phyloP scores from a whole-genome alignment of 2,888 invertebrate species.

The Colostygia pectinataria region DNA sequence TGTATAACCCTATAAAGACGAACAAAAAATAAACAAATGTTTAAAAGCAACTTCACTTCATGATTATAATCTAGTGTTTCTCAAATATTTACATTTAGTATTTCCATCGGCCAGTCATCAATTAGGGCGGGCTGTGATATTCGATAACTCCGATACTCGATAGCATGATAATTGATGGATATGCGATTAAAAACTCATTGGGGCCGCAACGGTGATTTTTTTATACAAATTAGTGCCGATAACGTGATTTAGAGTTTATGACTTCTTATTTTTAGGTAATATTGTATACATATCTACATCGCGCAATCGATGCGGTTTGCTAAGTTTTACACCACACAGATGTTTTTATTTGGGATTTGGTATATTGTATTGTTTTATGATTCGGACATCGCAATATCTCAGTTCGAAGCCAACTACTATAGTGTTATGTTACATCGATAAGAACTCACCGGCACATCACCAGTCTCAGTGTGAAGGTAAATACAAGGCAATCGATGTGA shows the following conservation, averaged over 20 bases:
- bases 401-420: too few relatives aligned
- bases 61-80: slow-evolving; percentile 36
- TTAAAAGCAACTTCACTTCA: slow-evolving; percentile 16
- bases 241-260: too few relatives aligned
- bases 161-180: slow-evolving; percentile 55
- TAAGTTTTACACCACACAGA: too few relatives aligned
- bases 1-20: background rate
- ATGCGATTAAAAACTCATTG: slow-evolving; percentile 60
- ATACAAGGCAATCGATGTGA: slow-evolving; percentile 11
- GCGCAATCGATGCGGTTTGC: too few relatives aligned
- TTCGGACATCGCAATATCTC: too few relatives aligned
- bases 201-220: slow-evolving; percentile 49
- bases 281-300: too few relatives aligned
- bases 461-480: slow-evolving; percentile 9
- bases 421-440: too few relatives aligned
- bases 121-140: slow-evolving; percentile 48
- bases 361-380: too few relatives aligned
- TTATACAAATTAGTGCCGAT: slow-evolving; percentile 47
- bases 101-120: slow-evolving; percentile 33
- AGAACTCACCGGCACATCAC: slow-evolving; percentile 10
- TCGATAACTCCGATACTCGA: slow-evolving; percentile 44
- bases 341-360: too few relatives aligned
- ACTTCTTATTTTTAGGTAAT: too few relatives aligned
- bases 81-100: slow-evolving; percentile 42
- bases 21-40: slow-evolving; percentile 9